A percentile compares a stretch with the other conserved stretches of the same genome.
phyloP scores from a whole-genome alignment of 2,888 invertebrate genomes.

The Hydrotaea diabolus region DNA sequence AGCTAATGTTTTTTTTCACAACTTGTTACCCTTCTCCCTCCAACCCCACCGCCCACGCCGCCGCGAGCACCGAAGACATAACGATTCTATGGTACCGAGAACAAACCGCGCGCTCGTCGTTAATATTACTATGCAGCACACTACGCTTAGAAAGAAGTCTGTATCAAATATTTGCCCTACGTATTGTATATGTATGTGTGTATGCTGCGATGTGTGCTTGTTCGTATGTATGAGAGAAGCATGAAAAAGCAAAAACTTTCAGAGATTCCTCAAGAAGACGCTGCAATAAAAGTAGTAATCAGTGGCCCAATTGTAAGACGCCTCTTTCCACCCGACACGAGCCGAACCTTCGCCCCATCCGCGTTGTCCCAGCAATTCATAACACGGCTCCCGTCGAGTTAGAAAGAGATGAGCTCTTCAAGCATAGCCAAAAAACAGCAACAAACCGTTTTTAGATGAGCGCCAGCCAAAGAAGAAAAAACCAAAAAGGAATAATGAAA shows the following conservation, averaged over 20 bases:
- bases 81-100: constrained; percentile 36
- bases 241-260: constrained; percentile 65
- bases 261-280: constrained; percentile 49
- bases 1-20: constrained; percentile 64
- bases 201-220: background rate
- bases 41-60: background rate
- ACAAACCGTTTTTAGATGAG: constrained; percentile 52
- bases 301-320: constrained; percentile 70
- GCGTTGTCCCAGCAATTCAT: background rate
- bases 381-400: constrained; percentile 73
- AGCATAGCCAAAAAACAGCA: background rate
- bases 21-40: constrained; percentile 61
- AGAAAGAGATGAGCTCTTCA: constrained; percentile 79
- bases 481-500: constrained; percentile 56
- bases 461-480: constrained; percentile 35
- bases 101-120: constrained; percentile 57
- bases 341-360: background rate
- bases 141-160: constrained; percentile 30
- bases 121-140: constrained; percentile 51
- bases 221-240: background rate
- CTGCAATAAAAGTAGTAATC: constrained; percentile 81
- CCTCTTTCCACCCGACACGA: constrained; percentile 25
- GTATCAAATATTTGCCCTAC: constrained; percentile 16
- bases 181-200: background rate
- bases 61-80: constrained; percentile 30